Base-by-base conservation (phyloP, 1,140 invertebrate species). In the Gryon sp. region DNA sequence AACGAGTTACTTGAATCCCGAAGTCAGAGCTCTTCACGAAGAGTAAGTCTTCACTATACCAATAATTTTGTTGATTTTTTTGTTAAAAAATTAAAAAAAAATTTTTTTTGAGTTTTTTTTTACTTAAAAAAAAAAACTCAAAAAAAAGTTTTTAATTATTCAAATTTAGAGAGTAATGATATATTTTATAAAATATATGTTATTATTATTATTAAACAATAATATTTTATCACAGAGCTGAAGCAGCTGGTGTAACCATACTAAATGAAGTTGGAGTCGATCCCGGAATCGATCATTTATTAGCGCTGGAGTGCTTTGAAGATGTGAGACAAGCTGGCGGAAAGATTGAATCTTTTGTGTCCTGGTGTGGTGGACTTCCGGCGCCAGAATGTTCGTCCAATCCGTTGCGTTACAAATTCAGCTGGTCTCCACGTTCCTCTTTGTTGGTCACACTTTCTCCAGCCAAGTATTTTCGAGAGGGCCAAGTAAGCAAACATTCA, bases 291-390 rank as follows among this genome's bases (percentile, higher is more conserved):
- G 99, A 99, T 87, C 99, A 99, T 88, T 90, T 99, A 36, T 86
- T 99, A 40, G 99, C 99, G 0, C 92, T 99, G 87, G 97, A 99
- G 86, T 98, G 96, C 84, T 98, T 99, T 73, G 97, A 99, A 84
- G 94, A 98, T 79, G 92, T 92, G 86, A 95, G 92, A 86, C 92
- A 90, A 87, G 93, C 89, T 86, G 98, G 89, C 87, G 92, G 95
- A 14, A 93, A 95, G 82, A 92, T 99, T 0, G 96, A 96, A 41
- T 98, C 97, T 1, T 99, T 99, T 86, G 92, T 98, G 0, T 99
- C 97, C 0, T 99, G 96, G 88, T 99, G 98, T 84, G 99, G 99
- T 57, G 99, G 95, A 22, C 86, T 99, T 19, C 98, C 98, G 0
- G 97, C 98, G 0, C 98, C 98, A 0, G 98, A 99, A 89, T 94